phyloP scores from a whole-genome alignment of 2,113 vertebrate species.

The Pteruthius melanotis region DNA sequence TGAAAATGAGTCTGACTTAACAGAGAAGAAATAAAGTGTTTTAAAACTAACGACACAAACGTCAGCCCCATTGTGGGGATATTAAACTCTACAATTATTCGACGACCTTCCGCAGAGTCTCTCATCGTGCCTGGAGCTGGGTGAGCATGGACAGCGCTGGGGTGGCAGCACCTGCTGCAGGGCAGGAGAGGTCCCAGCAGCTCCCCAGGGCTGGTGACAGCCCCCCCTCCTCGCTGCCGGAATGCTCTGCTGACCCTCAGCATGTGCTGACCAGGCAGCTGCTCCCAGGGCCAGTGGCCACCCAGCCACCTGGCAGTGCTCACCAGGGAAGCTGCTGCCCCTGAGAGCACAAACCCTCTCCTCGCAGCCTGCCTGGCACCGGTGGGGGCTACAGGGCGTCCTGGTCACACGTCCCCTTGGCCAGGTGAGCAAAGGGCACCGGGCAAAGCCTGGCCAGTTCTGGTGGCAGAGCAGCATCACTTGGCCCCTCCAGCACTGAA shows the following conservation, averaged over 20 bases:
- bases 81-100: not conserved
- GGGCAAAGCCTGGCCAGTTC: not conserved
- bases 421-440: not conserved
- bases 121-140: accelerated
- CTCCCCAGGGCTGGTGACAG: accelerated
- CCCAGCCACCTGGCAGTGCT: not conserved
- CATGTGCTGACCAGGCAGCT: not conserved
- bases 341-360: not conserved
- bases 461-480: not conserved
- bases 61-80: not conserved
- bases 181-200: not conserved
- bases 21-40: slow-evolving; percentile 24
- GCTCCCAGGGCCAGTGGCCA: accelerated
- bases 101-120: not conserved
- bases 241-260: not conserved
- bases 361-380: accelerated
- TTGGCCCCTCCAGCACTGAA: not conserved
- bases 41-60: not conserved
- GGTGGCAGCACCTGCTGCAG: not conserved
- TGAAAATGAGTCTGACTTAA: not conserved
- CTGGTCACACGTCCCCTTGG: accelerated
- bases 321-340: not conserved
- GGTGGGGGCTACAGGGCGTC: not conserved
- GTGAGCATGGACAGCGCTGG: accelerated
- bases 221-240: accelerated